Base-by-base conservation (phyloP, 2,113 vertebrate genomes). In the Melospiza melodia region DNA sequence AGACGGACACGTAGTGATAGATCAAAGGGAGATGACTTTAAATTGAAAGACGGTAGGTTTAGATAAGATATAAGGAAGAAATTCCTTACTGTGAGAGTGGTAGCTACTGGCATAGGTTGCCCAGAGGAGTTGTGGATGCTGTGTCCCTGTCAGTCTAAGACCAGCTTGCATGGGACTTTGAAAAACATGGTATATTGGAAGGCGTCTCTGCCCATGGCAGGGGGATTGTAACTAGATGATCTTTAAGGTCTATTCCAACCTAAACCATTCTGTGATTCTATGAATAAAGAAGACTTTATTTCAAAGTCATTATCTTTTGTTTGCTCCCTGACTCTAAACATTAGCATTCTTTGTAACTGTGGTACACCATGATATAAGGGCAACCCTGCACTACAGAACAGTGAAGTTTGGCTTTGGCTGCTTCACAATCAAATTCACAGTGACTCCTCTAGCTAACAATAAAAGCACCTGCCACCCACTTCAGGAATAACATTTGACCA, bases 191-290 rank as follows among this genome's bases (percentile, higher is more conserved):
- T 48, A 10, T 43, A 14, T 39, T 43, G 35, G 55, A 69, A 76
- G 11, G 17, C 35, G 21, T 14, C 18, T 8, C 44, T 66, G 18
- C 23, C 59, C 44, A 23, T 23, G 35, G 21, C 63, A 76, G 21
- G 8, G 8, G 12, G 3, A 0, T 27, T 41, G 17, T 12, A 62
- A 35, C 2, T 19, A 55, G 6, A 62, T 41, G 5, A 8, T 41
- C 10, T 61, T 62, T 54, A 35, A 83, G 9, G 8, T 54, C 21
- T 19, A 25, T 55, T 69, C 25, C n/a, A 55, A 63, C 12, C 3
- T 15, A 49, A 76, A 23, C 17, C 14, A 27, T 43, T 43, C 15
- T 33, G 35, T 27, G 15, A 63, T 43, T 49, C 25, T 28, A 16
- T 48, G 25, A 63, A 76, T 52, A 67, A 87, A 68, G 21, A 35